A percentile compares a stretch with the other conserved stretches of the same genome.
phyloP scores from a whole-genome alignment of 2,113 vertebrate species.

The Passer domesticus region DNA sequence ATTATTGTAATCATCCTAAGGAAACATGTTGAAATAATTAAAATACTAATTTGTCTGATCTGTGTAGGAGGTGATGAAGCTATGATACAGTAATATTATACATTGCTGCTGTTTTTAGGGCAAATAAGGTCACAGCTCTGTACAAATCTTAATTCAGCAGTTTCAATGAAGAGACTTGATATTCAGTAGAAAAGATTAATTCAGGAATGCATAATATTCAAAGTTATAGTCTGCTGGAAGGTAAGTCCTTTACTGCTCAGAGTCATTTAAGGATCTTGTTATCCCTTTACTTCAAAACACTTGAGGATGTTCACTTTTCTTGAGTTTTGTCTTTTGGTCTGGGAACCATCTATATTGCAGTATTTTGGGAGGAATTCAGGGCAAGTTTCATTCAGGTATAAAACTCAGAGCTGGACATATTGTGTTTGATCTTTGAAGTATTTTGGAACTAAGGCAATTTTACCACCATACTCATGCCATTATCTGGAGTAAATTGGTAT shows the following conservation, averaged over 20 bases:
- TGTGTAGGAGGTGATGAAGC: not conserved
- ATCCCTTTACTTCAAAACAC: not conserved
- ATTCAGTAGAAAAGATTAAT: not conserved
- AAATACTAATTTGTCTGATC: not conserved
- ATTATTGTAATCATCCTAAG: not conserved
- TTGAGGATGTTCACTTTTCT: not conserved
- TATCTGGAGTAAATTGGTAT: not conserved
- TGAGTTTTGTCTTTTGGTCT: not conserved
- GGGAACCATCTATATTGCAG: not conserved
- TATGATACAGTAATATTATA: not conserved
- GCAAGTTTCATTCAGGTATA: not conserved
- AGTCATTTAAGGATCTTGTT: not conserved
- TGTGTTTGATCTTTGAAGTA: not conserved
- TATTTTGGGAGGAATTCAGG: not conserved
- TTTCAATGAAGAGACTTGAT: not conserved
- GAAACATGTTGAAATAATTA: not conserved
- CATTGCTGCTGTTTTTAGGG: not conserved
- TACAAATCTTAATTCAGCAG: not conserved
- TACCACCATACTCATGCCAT: fast-evolving
- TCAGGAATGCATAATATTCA: not conserved
- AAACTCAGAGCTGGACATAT: not conserved
- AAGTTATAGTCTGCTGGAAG: not conserved
- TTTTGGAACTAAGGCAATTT: not conserved
- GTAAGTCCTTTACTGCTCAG: not conserved
- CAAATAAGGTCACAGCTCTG: not conserved